Percentiles rank a stretch among this genome's conserved stretches.
phyloP scores from a whole-genome alignment of 2,888 invertebrate genomes.

The Fissipunctia ypsillon region DNA sequence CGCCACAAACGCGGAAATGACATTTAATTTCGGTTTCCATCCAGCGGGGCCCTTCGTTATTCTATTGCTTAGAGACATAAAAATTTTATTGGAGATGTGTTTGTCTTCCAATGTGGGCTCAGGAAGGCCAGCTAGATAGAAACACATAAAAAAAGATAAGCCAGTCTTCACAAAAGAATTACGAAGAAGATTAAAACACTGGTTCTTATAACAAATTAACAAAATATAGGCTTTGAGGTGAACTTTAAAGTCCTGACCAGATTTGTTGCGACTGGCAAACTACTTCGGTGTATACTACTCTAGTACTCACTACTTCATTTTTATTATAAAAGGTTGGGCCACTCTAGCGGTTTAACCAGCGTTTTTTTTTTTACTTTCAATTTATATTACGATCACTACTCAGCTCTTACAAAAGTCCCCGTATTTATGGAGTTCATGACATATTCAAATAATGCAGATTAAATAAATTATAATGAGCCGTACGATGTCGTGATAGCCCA shows the following conservation, averaged over 20 bases:
- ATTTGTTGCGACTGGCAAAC: slow-evolving; percentile 38
- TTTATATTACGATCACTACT: neutral
- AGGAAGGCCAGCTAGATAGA: neutral
- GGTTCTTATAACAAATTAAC: slow-evolving; percentile 59
- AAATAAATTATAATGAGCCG: neutral
- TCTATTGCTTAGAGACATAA: neutral
- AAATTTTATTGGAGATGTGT: neutral
- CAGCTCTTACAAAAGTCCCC: neutral
- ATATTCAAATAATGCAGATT: neutral
- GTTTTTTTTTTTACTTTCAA: neutral
- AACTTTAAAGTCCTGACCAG: slow-evolving; percentile 46
- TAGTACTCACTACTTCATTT: slow-evolving; percentile 8
- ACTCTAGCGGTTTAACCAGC: slow-evolving; percentile 28
- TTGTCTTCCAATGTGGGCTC: neutral
- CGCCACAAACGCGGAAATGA: neutral
- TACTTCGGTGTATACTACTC: slow-evolving; percentile 35
- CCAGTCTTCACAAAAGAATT: neutral
- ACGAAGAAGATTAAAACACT: slow-evolving; percentile 17
- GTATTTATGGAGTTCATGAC: neutral
- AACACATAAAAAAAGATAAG: neutral
- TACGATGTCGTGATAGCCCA: neutral
- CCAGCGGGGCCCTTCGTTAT: too few relatives aligned
- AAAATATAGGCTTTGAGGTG: slow-evolving; percentile 33
- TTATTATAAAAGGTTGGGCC: slow-evolving; percentile 10
- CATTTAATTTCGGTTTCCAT: neutral